Evolutionary conservation across 2,888 invertebrate species (phyloP), one percentile per base, ranked within the genome.

Genomic region (Lochmaea crataegi): DNA sequence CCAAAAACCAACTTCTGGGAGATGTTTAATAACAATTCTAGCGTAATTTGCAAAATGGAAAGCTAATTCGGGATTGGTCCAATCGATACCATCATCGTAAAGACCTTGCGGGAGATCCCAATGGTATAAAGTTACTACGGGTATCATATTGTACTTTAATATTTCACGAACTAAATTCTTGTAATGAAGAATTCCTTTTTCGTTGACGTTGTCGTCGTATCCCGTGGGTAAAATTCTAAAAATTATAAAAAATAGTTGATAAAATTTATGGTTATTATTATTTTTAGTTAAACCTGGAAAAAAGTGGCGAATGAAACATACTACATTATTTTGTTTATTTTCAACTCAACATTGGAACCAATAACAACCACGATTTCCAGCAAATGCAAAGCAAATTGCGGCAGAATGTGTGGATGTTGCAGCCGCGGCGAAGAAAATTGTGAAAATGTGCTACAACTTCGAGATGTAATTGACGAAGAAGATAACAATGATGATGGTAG

Each of bases 111-210:
- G 82, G 10, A 81, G 71, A 63, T 82, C 82, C 77, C 77, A 80
- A 80, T 93, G 92, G 86, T 91, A 92, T 82, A 92, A 86, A 0
- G 92, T 92, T 2, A 91, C 89, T 68, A 91, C 82, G 0, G 93
- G 92, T 67, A 85, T 81, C 66, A 94, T 91, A 77, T 89, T 73
- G 65, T 79, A 77, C n/a, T 85, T 87, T 6, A 92, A 76, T 7
- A 95, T 88, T 80, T 91, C 93, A 80, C 94, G 88, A 67, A 96
- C 92, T 58, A 96, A 85, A 76, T 92, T 90, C 81, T 91, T 92
- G 85, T 96, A 96, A 85, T 94, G 94, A 70, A 90, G 86, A 11
- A 96, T 88, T 22, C 94, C 96, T 4, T 90, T 88, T 57, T 89
- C 87, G 83, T 94, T 96, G 26, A 94, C 87, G 18, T 89, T 83